Base-by-base conservation (phyloP, 2,797 vertebrate species). In the Uromys caudimaculatus region DNA sequence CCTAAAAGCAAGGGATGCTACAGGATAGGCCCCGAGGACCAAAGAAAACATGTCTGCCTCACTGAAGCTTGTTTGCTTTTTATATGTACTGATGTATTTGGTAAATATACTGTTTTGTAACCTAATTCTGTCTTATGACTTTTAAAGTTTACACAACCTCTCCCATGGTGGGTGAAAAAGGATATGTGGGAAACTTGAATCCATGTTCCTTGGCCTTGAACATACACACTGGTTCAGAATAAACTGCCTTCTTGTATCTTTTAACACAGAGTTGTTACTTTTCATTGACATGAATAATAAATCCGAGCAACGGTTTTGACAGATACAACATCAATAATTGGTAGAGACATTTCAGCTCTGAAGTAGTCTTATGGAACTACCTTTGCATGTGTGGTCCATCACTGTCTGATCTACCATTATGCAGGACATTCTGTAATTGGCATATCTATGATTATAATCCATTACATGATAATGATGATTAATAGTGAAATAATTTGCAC, bases 401-500 rank as follows among this genome's bases (percentile, higher is more conserved):
- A 93, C 8, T 58, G 82, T 77, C 58, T 76, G 14, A 56, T 41
- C 62, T 79, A 56, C 32, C 50, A 58, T 69, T 56, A 78, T 50
- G 32, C 8, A 35, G 8, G 27, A 8, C 41, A 73, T 7, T 47
- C 62, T 88, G 16, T 29, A 52, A 91, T 76, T 71, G 10, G 12
- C 21, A 75, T 41, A 13, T 23, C 9, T 10, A 56, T 89, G 60
- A 91, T 86, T 71, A n/a, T 86, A 29, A 94, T 50, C n/a, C 79
- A 71, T 13, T 94, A 78, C 19, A 60, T 83, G 41, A 29, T 71
- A 60, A 6, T 73, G 52, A 62, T 60, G 73, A 41, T 77, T 94
- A 78, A 32, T 62, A 92, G 81, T 64, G 91, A 91, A 94, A 91
- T 54, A 93, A 44, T 77, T 85, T 89, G 24, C 58, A 19, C 4